Percentiles rank a stretch among this genome's conserved stretches.
phyloP scores from a whole-genome alignment of 2,797 vertebrate species.

The Crenichthys baileyi region DNA sequence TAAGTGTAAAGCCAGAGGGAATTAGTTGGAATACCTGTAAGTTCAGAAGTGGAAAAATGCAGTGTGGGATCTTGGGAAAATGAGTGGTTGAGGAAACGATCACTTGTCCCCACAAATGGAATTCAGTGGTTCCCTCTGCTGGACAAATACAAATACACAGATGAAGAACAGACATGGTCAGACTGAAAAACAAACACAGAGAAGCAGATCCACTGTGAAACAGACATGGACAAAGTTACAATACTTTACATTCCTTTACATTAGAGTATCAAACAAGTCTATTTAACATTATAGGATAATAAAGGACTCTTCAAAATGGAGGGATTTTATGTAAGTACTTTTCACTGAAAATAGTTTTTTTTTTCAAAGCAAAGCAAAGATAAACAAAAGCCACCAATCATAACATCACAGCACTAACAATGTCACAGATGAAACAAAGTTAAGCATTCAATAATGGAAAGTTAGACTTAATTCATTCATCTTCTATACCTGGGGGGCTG shows the following conservation, averaged over 20 bases:
- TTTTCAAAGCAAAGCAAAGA: neutral
- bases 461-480: neutral
- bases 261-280: neutral
- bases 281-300: neutral
- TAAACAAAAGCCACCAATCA: constrained; percentile 56
- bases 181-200: neutral
- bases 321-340: neutral
- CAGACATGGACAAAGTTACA: neutral
- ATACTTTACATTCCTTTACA: too few species aligned
- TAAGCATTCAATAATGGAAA: neutral
- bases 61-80: neutral
- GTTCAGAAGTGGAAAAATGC: neutral
- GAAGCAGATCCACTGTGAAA: neutral
- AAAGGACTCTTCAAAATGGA: neutral
- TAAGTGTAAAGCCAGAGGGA: neutral
- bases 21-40: neutral
- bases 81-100: neutral
- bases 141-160: constrained; percentile 35
- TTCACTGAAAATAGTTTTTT: neutral
- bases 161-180: neutral
- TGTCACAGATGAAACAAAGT: neutral
- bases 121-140: constrained; percentile 61
- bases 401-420: neutral
- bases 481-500: too few species aligned
- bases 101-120: neutral